These are phyloP conservation scores for Carlito syrichta DNA, from an alignment of 2,113 vertebrate species.

Conservation along the genomic window DNA sequence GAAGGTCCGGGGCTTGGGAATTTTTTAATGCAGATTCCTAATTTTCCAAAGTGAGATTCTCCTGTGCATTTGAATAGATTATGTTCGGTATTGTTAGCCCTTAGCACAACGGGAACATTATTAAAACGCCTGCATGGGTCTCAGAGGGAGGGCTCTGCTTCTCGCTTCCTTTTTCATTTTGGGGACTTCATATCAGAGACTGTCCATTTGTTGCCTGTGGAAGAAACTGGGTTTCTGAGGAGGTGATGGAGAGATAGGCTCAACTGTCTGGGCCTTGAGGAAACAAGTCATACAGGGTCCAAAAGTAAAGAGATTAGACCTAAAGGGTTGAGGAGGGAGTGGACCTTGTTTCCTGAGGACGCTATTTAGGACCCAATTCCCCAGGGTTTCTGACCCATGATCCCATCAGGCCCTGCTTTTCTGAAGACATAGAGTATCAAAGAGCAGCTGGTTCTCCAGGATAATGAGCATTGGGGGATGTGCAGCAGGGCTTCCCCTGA, in stretches of 20 bases:
- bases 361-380: not conserved
- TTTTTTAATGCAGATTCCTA: slow-evolving; percentile 70
- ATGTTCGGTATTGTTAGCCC: not conserved
- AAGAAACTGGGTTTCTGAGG: slow-evolving; percentile 39
- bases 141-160: slow-evolving; percentile 58
- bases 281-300: not conserved
- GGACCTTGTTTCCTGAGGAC: not conserved
- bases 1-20: slow-evolving; percentile 67
- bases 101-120: slow-evolving; percentile 61
- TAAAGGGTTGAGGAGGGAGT: not conserved
- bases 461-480: not conserved
- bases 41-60: slow-evolving; percentile 73
- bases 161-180: slow-evolving; percentile 57
- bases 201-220: not conserved
- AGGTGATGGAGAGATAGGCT: not conserved
- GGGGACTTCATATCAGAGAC: slow-evolving; percentile 29
- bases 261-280: not conserved
- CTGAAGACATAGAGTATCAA: not conserved
- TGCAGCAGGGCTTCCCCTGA: not conserved
- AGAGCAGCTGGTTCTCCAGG: not conserved
- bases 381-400: not conserved
- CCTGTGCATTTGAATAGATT: slow-evolving; percentile 64
- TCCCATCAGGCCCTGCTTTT: not conserved
- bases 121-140: slow-evolving; percentile 54
- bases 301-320: not conserved